Conservation (phyloP, 2,888 invertebrate genomes). For the Trisateles emortualis region DNA sequence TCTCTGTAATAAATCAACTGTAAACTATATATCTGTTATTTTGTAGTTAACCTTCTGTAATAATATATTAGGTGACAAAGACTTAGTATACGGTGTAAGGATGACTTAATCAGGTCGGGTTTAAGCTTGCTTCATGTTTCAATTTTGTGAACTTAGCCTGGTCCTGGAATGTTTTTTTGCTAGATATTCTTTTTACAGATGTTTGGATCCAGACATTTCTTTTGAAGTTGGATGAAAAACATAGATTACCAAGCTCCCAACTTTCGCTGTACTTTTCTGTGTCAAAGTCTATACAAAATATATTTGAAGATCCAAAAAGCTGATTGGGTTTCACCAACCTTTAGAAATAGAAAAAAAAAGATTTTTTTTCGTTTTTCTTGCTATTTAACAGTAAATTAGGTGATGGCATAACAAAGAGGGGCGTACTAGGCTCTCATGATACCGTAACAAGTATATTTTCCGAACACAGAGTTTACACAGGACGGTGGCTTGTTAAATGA, state of each 20-base stretch:
- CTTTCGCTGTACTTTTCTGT: background rate
- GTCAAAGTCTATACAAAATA: background rate
- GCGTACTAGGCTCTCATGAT: conserved; percentile 49
- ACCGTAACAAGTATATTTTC: conserved; percentile 48
- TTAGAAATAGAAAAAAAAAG: no score
- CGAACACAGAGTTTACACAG: conserved; percentile 58
- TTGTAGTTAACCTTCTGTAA: no score
- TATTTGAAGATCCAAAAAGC: background rate
- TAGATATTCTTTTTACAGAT: background rate
- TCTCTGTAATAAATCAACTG: no score
- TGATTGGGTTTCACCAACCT: background rate
- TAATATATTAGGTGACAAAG: no score
- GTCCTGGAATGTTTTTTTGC: background rate
- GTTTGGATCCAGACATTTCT: background rate
- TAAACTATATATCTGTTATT: no score
- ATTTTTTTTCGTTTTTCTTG: no score
- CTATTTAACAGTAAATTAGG: no score
- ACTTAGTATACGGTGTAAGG: conserved; percentile 8
- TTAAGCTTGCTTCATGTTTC: background rate
- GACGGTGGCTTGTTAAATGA: conserved; percentile 56
- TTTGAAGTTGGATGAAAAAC: conserved; percentile 1
- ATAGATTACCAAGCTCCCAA: background rate
- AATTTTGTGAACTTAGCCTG: background rate
- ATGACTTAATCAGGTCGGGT: background rate
- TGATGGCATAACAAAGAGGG: no score